Percentiles rank a stretch among this genome's conserved stretches.
Conservation (phyloP, 2,113 vertebrate genomes). For the Gasterosteus nipponicus region DNA sequence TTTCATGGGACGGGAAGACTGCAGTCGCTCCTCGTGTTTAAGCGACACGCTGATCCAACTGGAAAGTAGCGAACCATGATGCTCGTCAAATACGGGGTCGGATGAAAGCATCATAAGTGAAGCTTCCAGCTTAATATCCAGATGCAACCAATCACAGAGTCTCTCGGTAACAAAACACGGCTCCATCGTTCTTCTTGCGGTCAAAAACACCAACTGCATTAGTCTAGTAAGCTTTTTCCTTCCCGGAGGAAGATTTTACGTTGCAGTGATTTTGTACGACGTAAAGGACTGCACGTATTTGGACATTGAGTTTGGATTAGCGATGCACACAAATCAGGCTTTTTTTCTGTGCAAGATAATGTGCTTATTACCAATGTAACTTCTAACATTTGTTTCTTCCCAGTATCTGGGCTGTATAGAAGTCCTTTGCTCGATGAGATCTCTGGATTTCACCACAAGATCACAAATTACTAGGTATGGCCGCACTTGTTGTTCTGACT, state of each 20-base stretch:
- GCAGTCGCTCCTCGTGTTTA: constrained; percentile 7
- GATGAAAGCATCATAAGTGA: background rate
- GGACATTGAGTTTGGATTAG: background rate
- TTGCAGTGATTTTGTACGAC: constrained; percentile 1
- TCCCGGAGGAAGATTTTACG: background rate
- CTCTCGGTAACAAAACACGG: background rate
- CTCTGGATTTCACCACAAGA: constrained; percentile 85
- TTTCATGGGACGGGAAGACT: constrained; percentile 43
- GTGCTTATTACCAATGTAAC: background rate
- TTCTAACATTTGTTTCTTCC: constrained; percentile 42
- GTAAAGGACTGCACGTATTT: background rate
- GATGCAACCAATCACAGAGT: background rate
- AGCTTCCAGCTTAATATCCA: background rate
- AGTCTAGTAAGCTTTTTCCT: background rate
- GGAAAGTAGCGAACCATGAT: background rate
- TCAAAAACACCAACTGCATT: background rate
- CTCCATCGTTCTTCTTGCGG: background rate
- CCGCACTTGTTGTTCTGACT: background rate
- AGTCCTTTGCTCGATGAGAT: constrained; percentile 86
- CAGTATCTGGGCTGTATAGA: constrained; percentile 87
- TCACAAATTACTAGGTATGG: constrained; percentile 85
- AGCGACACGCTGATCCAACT: constrained; percentile 14
- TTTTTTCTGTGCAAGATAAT: background rate
- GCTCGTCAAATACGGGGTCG: background rate
- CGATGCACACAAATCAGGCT: background rate